Evolutionary conservation across 2,797 vertebrate species (phyloP), one percentile per base, ranked within the genome.

Genomic region (Orientallactaga sibirica): DNA sequence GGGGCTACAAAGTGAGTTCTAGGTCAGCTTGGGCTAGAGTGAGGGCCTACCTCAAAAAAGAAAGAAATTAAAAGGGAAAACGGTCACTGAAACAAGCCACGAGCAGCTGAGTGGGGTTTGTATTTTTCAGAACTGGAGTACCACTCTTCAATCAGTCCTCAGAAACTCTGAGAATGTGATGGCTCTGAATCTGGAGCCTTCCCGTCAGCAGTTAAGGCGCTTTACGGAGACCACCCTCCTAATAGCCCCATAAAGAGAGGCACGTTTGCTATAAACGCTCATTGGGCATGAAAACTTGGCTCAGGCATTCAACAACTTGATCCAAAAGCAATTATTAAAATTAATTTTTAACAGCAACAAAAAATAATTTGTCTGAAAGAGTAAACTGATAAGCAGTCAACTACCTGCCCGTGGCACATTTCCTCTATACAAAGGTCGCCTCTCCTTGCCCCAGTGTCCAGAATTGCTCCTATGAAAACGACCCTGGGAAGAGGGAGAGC

Each of bases 241-340:
- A 94, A 95, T 92, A 92, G 95, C 37, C 86, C 86, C 82, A 90
- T 84, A 95, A 96, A 95, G 89, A 95, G 78, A 91, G 73, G 55
- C 76, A 74, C 85, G 70, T 91, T 82, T 79, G 74, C 95, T 89
- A 96, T 96, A 96, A 96, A 96, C 95, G 94, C 94, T 96, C 94
- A 96, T 43, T 92, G 76, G 88, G 95, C 80, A 2, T 95, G 92
- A 95, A 96, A 93, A 94, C 48, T 94, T 96, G 96, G 96, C 95
- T 85, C 92, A 64, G 74, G 55, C 86, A 78, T 61, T 87, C 75
- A 80, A 84, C 70, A 89, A 77, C 83, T 94, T 92, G 79, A 92
- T 94, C 95, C 95, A 95, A 95, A 94, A 95, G 88, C 92, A 97
- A 97, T 97, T 96, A 97, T 93, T 97, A 97, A 97, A 95, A 96